Base-by-base conservation (phyloP, 1,140 invertebrate genomes). In the Orius laevigatus region DNA sequence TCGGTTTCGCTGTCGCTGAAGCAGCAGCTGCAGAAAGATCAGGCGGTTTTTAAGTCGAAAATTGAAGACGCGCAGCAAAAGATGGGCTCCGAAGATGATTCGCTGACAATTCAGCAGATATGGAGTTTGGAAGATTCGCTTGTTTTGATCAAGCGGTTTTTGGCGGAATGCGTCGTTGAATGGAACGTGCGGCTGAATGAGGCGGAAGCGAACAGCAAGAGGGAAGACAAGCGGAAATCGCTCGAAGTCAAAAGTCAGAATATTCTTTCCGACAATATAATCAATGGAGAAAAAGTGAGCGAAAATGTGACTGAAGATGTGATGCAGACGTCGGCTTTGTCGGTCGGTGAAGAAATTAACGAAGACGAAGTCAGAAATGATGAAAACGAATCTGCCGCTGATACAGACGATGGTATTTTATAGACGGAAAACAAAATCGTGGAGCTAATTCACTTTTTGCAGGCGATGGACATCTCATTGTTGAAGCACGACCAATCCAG, bases 11-110 rank as follows among this genome's bases (percentile, higher is more conserved):
- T 18, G n/a, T 63, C 59, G 14, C 59, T 74, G 10, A 75, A 78
- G 48, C 69, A 73, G 11, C 69, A 71, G 16, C 53, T 81, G 0
- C 59, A 68, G 2, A 75, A 75, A 49, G 81, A 86, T 59, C 74
- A 78, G 52, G 64, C 68, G n/a, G 63, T 66, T 32, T 84, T 85
- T 48, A 81, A 81, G 55, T 71, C 73, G 46, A 78, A 74, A 58
- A 76, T 84, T 42, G 81, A 84, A 59, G 76, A 82, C 51, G 73
- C 83, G 40, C 81, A 86, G 56, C 55, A 79, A 12, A 75, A 76
- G 54, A 56, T 81, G 33, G 8, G n/a, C 10, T 31, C 32, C 9
- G 16, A 31, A 4, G 62, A 62, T 20, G 34, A 40, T 2, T 60
- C 58, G 0, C 60, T 63, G 1, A 34, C 31, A 16, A 19, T 40